Percentiles rank a stretch among this genome's conserved stretches.
phyloP scores from a whole-genome alignment of 2,888 invertebrate genomes.

The Mechanitis mazaeus region DNA sequence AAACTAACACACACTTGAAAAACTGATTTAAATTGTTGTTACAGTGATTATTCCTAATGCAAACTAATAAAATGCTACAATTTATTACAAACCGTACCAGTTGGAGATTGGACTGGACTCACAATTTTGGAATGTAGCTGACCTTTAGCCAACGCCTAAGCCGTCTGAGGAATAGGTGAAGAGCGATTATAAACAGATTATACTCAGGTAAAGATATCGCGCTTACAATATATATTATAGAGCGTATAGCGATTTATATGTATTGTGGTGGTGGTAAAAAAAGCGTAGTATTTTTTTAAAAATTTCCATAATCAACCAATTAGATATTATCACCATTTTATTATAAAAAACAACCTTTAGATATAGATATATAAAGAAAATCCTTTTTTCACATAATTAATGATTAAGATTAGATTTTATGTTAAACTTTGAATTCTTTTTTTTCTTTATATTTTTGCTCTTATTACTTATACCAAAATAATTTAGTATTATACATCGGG shows the following conservation, averaged over 20 bases:
- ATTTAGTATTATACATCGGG: conserved; percentile 25
- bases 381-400: too few relatives aligned
- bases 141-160: conserved; percentile 58
- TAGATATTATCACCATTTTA: too few relatives aligned
- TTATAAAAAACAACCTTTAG: too few relatives aligned
- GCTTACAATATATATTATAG: too few relatives aligned
- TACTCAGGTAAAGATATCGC: too few relatives aligned
- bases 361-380: too few relatives aligned
- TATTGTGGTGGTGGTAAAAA: background rate
- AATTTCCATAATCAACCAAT: background rate
- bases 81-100: conserved; percentile 52
- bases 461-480: conserved; percentile 27
- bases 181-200: conserved; percentile 24
- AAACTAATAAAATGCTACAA: conserved; percentile 4
- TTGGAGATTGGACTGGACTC: conserved; percentile 49
- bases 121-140: conserved; percentile 69
- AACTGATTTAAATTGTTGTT: background rate
- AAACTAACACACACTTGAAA: background rate
- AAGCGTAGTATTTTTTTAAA: background rate
- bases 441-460: conserved; percentile 16
- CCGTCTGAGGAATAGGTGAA: conserved; percentile 29
- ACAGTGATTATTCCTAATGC: conserved; percentile 1
- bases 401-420: too few relatives aligned
- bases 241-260: too few relatives aligned
- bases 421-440: too few relatives aligned